A percentile compares a stretch with the other conserved stretches of the same genome.
phyloP scores from a whole-genome alignment of 2,797 vertebrate species.

The Melanotaenia parkinsoni region DNA sequence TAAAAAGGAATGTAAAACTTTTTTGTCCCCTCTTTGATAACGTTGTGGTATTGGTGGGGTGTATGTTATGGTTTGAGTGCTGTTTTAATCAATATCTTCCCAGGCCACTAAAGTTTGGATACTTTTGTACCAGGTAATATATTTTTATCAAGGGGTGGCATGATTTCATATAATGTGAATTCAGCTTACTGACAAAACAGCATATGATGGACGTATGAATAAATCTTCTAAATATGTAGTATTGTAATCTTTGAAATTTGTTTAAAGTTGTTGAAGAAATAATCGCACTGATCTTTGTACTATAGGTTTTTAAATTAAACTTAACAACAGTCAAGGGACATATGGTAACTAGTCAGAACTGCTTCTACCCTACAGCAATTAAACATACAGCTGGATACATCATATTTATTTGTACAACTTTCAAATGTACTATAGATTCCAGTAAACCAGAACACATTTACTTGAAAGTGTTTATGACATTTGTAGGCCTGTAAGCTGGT shows the following conservation, averaged over 20 bases:
- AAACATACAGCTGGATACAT: slow-evolving; percentile 13
- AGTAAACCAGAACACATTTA: slow-evolving; percentile 45
- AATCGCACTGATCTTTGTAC: too few species aligned
- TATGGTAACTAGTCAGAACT: not conserved
- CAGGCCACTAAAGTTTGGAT: slow-evolving; percentile 48
- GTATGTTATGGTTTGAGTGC: slow-evolving; percentile 41
- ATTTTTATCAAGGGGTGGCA: slow-evolving; percentile 39
- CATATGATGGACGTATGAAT: not conserved
- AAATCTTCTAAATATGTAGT: not conserved
- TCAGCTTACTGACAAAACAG: not conserved
- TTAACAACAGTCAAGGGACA: slow-evolving; percentile 19
- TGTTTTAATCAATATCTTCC: slow-evolving; percentile 47
- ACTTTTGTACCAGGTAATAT: slow-evolving; percentile 17
- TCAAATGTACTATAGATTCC: slow-evolving; percentile 17
- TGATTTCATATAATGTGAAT: slow-evolving; percentile 3
- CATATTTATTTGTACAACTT: slow-evolving; percentile 21
- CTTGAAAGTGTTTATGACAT: slow-evolving; percentile 35
- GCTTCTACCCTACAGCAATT: slow-evolving; percentile 15
- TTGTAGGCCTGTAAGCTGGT: slow-evolving; percentile 25
- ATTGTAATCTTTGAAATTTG: not conserved
- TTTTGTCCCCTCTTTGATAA: slow-evolving; percentile 44
- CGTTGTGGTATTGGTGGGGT: slow-evolving; percentile 35
- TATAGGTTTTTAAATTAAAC: not conserved
- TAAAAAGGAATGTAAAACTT: slow-evolving; percentile 72
- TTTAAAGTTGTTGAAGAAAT: not conserved